Base-by-base conservation (phyloP, 2,888 invertebrate genomes). In the Hylaea fasciaria region DNA sequence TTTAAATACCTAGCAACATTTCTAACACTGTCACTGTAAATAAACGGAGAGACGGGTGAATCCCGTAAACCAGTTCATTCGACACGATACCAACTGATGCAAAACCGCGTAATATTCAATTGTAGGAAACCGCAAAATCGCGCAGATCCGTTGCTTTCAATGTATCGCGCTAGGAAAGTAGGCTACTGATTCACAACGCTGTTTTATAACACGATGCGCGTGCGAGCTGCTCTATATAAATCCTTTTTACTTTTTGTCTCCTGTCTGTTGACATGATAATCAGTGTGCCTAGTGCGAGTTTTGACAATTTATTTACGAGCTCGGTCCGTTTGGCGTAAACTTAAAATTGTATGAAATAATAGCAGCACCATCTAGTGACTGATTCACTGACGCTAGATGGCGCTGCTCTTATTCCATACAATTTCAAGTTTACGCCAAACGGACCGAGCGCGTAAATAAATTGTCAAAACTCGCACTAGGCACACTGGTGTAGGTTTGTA, bases 121-220 rank as follows among this genome's bases (percentile, higher is more conserved):
- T 84, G 89, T 86, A 85, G 81, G 79, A 77, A 85, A 90, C 89
- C 89, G 83, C 89, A 90, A 85, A 65, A 85, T 82, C 76, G 78
- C 77, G 74, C 75, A 76, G 81, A 85, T 85, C 86, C 85, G 87
- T 83, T 85, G 88, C 87, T 86, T 88, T 87, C 84, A 82, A 86
- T 85, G 83, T 83, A 85, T 85, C 78, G 70, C 65, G 57, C 62
- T 66, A 77, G 62, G 89, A 90, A 89, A 91, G 90, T 85, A 77
- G 85, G 81, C 78, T 83, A 81, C 74, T 78, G 79, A 83, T 85
- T 83, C 83, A 78, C 85, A 75, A 70, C 64, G 81, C 72, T 83
- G 81, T 82, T 75, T 83, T 82, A 83, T 85, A 85, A 83, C 75
- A 43, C 50, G 60, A 60, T 57, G 60, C 67, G 62, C 70, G 69